Evolutionary conservation across 1,140 invertebrate species (phyloP).

Genomic region (Drosophila busckii): DNA sequence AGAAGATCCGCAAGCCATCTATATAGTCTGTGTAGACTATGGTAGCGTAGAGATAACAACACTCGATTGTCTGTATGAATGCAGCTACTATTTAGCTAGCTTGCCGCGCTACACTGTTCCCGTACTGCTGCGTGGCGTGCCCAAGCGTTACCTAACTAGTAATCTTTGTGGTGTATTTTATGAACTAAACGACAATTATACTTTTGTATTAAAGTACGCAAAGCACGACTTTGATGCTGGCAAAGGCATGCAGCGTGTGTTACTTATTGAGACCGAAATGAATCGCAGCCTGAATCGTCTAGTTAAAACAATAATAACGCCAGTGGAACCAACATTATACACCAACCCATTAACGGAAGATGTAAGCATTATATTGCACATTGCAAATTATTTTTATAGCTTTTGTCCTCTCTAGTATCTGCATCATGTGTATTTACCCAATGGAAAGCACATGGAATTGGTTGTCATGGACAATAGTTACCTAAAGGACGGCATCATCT

Average conservation of each 20-base stretch:
- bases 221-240: constrained; percentile 16
- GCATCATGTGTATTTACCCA: constrained; percentile 28
- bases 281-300: constrained; percentile 58
- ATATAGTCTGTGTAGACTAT: constrained; percentile 59
- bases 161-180: constrained; percentile 51
- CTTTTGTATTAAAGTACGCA: constrained; percentile 46
- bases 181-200: constrained; percentile 16
- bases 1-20: constrained; percentile 37
- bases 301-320: constrained; percentile 35
- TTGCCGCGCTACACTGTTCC: constrained; percentile 50
- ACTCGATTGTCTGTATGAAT: constrained; percentile 41
- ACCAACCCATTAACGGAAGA: constrained; percentile 25
- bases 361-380: constrained; percentile 19
- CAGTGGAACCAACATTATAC: constrained; percentile 32
- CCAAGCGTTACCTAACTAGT: constrained; percentile 31
- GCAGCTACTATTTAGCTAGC: constrained; percentile 20
- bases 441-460: constrained; percentile 47
- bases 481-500: constrained; percentile 46
- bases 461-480: constrained; percentile 63
- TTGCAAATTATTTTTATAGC: not conserved
- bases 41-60: constrained; percentile 53
- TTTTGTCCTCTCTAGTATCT: constrained; percentile 44
- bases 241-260: constrained; percentile 41
- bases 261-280: constrained; percentile 31
- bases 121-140: constrained; percentile 53